Evolutionary conservation across 2,888 invertebrate genomes (phyloP).

Genomic region (Sinhomidia bicolor): DNA sequence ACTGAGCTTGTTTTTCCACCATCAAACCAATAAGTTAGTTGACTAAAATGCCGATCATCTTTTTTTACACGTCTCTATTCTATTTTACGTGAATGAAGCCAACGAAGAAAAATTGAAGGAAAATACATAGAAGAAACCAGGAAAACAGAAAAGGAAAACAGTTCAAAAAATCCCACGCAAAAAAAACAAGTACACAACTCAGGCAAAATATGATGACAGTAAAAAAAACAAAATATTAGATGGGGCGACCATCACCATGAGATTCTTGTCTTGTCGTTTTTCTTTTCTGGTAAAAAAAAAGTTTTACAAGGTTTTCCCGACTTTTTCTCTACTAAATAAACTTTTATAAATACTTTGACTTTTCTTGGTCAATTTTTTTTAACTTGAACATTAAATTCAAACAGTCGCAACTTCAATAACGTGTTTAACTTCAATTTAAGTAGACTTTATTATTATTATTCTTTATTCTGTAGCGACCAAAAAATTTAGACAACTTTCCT

Average conservation of each 20-base stretch:
- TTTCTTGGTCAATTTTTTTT: too few relatives aligned
- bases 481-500: not conserved
- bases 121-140: not conserved
- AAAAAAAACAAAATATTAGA: not conserved
- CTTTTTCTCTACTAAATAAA: too few relatives aligned
- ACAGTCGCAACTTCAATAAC: too few relatives aligned
- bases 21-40: not conserved
- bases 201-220: too few relatives aligned
- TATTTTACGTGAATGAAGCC: slow-evolving; percentile 40
- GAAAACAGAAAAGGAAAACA: not conserved
- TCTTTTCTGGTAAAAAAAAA: too few relatives aligned
- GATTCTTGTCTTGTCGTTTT: not conserved
- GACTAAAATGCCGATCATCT: not conserved
- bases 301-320: not conserved
- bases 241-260: not conserved
- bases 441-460: not conserved
- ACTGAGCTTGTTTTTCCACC: not conserved
- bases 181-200: too few relatives aligned
- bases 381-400: too few relatives aligned
- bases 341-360: too few relatives aligned
- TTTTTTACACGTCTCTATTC: too few relatives aligned
- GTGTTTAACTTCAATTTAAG: not conserved
- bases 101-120: slow-evolving; percentile 13
- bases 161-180: too few relatives aligned
- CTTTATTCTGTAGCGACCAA: too few relatives aligned